Conservation (phyloP, 2,113 vertebrate genomes). For the Hyperoodon ampullatus region DNA sequence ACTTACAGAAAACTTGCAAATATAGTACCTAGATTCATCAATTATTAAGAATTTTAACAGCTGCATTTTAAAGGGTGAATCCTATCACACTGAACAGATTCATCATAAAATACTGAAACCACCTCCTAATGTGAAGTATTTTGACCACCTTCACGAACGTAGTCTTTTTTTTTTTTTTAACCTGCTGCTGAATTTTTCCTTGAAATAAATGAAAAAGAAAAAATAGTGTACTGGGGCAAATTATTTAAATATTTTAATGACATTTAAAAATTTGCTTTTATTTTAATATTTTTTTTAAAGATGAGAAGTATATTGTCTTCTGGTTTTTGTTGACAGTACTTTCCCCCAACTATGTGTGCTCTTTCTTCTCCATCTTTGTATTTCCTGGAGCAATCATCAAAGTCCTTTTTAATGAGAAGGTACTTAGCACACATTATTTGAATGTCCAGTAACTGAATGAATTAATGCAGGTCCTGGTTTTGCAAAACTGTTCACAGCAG, state of each 20-base stretch:
- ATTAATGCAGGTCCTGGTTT: not conserved
- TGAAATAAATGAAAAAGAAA: not conserved
- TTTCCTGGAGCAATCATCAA: not conserved
- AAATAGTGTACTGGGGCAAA: not conserved
- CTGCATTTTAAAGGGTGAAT: not conserved
- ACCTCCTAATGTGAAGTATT: not conserved
- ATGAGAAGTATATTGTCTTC: not conserved
- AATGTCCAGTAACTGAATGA: not conserved
- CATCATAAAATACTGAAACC: conserved; percentile 15
- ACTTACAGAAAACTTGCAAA: not conserved
- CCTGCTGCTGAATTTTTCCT: not conserved
- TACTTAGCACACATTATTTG: not conserved
- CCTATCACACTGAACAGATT: not conserved
- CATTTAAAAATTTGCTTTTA: not conserved
- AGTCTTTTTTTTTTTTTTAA: not conserved
- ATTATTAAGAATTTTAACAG: not conserved
- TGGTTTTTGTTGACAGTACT: not conserved
- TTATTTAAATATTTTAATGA: conserved; percentile 33
- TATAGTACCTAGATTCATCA: not conserved
- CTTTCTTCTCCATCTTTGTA: not conserved
- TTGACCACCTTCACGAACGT: not conserved
- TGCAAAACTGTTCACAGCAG: not conserved
- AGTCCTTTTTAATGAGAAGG: not conserved
- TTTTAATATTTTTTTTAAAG: not conserved
- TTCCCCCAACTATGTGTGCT: not conserved